Evolutionary conservation across 1,140 invertebrate species (phyloP).

Genomic region (Drosophila seguyi): DNA sequence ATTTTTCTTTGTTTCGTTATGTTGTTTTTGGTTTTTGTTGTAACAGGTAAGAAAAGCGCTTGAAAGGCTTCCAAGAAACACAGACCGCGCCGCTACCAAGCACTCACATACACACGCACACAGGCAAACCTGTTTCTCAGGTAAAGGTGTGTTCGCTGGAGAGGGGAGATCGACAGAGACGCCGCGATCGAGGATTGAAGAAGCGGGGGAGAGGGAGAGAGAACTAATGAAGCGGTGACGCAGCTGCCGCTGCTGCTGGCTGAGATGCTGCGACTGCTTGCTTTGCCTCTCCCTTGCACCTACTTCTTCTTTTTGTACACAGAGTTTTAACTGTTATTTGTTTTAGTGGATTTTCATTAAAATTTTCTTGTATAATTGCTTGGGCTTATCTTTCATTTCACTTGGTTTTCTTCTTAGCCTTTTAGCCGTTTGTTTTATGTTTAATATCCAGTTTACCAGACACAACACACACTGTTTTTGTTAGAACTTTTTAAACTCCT

Average conservation of each 20-base stretch:
- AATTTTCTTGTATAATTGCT: background rate
- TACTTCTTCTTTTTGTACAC: conserved; percentile 1
- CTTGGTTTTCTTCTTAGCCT: background rate
- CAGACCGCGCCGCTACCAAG: background rate
- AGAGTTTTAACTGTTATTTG: conserved; percentile 21
- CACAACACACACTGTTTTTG: conserved; percentile 10
- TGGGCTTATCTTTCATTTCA: background rate
- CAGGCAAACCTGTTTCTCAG: conserved; percentile 73
- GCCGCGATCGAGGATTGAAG: conserved; percentile 16
- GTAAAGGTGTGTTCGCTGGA: conserved; percentile 53
- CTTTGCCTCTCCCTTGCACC: conserved; percentile 14
- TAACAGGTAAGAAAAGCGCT: conserved; percentile 66
- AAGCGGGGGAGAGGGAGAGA: conserved; percentile 7
- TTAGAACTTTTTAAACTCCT: conserved; percentile 10
- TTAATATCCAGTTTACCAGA: background rate
- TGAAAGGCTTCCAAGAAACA: conserved; percentile 82
- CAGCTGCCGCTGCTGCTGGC: conserved; percentile 8
- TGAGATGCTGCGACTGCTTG: conserved; percentile 20
- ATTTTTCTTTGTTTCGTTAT: conserved; percentile 14
- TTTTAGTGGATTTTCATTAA: background rate
- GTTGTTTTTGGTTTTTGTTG: conserved; percentile 50
- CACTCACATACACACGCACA: conserved; percentile 8
- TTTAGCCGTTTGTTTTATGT: background rate
- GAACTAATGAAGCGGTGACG: conserved; percentile 33
- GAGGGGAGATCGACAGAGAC: conserved; percentile 40